Conservation (phyloP, 2,797 vertebrate species). For the Leptatherina wallacei region DNA sequence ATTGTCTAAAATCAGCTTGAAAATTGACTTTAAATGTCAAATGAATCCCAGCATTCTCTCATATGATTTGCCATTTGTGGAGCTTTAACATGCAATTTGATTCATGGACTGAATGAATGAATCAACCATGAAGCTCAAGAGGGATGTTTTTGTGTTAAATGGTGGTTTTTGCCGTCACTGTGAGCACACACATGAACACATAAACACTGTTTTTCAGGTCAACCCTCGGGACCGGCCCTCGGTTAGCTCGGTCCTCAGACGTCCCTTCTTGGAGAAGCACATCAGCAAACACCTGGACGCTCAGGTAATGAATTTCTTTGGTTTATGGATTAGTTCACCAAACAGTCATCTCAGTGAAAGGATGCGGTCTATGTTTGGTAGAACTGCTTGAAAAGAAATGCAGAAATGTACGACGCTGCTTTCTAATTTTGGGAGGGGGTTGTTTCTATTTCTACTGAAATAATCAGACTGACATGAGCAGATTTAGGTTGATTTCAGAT, state of each 20-base stretch:
- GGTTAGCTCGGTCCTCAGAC: slow-evolving; percentile 86
- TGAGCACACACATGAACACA: not conserved
- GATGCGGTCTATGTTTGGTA: not conserved
- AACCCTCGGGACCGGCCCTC: slow-evolving; percentile 89
- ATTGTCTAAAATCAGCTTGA: not conserved
- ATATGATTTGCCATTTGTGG: not conserved
- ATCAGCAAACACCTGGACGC: slow-evolving; percentile 81
- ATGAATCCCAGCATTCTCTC: not conserved
- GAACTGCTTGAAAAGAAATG: not conserved
- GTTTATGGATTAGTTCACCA: not conserved
- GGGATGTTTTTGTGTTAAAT: not conserved
- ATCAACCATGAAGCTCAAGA: no score
- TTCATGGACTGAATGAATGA: not conserved
- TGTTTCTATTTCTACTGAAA: no score
- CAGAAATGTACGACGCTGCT: no score
- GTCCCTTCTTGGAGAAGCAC: slow-evolving; percentile 84
- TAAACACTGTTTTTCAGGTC: slow-evolving; percentile 66
- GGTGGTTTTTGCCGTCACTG: not conserved
- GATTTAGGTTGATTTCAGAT: no score
- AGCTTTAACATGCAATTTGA: not conserved
- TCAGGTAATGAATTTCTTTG: slow-evolving; percentile 76
- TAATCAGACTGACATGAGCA: no score
- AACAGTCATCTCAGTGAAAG: not conserved
- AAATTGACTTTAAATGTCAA: not conserved
- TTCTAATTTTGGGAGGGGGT: no score